phyloP scores from a whole-genome alignment of 1,140 invertebrate species.

The Gryllus bimaculatus region DNA sequence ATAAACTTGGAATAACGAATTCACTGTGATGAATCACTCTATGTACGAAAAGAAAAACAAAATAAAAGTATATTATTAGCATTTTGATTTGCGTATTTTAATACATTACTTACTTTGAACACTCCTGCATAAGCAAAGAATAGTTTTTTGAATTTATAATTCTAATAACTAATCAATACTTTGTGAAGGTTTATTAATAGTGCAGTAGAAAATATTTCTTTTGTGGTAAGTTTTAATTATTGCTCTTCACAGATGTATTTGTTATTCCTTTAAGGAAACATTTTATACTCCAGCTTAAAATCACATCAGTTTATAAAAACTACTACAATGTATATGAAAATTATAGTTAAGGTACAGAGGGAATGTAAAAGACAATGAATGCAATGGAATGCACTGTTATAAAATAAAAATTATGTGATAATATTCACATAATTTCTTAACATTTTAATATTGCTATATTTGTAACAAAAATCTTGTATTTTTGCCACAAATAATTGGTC shows the following conservation, averaged over 20 bases:
- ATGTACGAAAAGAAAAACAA: no score
- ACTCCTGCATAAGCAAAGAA: no score
- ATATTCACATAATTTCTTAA: background rate
- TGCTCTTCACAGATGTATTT: constrained; percentile 4
- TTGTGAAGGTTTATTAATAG: background rate
- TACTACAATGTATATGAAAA: background rate
- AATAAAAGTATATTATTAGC: no score
- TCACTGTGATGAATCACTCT: no score
- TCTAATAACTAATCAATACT: no score
- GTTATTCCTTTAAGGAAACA: background rate
- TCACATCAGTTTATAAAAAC: background rate
- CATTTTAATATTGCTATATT: background rate
- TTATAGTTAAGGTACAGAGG: background rate
- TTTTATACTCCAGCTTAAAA: background rate
- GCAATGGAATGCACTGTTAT: background rate
- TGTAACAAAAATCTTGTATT: background rate
- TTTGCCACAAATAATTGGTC: constrained; percentile 4
- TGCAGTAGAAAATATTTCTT: background rate
- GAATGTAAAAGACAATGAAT: constrained; percentile 1
- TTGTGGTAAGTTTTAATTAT: background rate
- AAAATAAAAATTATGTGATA: constrained; percentile 1
- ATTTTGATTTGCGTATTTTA: no score
- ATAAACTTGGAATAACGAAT: no score
- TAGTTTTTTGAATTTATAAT: no score
- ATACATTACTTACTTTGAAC: no score